These are phyloP conservation scores for Phoebastria nigripes DNA, from an alignment of 2,797 vertebrate species.

Conservation along the genomic window DNA sequence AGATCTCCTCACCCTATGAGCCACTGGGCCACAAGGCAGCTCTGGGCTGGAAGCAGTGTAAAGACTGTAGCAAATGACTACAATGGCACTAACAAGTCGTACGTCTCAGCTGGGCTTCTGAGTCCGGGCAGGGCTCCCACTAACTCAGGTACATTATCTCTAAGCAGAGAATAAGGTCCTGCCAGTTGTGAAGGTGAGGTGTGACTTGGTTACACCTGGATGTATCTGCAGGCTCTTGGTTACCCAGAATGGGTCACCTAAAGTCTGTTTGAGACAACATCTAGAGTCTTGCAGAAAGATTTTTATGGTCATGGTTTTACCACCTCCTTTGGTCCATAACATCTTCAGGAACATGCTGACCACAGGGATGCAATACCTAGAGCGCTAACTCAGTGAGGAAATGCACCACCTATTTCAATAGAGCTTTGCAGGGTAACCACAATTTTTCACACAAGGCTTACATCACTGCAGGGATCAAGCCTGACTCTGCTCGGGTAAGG, in stretches of 20 bases:
- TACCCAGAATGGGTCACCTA: background rate
- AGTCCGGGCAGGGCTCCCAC: background rate
- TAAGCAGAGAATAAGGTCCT: background rate
- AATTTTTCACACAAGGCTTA: background rate
- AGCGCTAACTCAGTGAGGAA: rapidly evolving
- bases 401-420: background rate
- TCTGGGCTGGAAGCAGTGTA: background rate
- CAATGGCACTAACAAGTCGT: rapidly evolving
- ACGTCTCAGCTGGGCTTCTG: background rate
- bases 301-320: background rate
- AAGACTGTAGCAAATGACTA: too few species aligned
- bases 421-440: background rate
- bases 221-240: background rate
- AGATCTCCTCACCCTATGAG: background rate
- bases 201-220: background rate
- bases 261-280: background rate
- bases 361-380: background rate
- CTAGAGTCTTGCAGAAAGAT: background rate
- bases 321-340: background rate
- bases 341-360: background rate
- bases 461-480: background rate
- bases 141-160: background rate
- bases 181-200: background rate
- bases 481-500: background rate
- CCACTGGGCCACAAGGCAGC: background rate